A percentile compares a stretch with the other conserved stretches of the same genome.
phyloP scores from a whole-genome alignment of 2,797 vertebrate species.

The Semotilus atromaculatus region DNA sequence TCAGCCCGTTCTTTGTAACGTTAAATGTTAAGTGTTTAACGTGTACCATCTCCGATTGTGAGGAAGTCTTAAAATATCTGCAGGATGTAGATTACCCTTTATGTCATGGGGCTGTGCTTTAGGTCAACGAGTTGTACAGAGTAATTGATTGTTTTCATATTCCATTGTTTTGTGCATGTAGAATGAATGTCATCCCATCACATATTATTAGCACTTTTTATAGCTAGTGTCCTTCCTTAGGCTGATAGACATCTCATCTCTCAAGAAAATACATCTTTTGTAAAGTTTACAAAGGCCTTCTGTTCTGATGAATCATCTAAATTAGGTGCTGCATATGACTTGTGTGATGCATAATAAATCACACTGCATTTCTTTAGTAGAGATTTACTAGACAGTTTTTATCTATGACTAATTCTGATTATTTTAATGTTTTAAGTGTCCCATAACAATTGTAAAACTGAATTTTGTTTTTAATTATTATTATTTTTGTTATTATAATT shows the following conservation, averaged over 20 bases:
- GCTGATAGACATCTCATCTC: background rate
- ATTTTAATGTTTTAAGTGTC: background rate
- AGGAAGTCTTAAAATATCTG: constrained; percentile 43
- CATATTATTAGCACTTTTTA: background rate
- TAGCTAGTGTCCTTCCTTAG: background rate
- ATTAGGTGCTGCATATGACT: background rate
- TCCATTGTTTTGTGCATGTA: constrained; percentile 6
- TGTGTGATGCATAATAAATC: background rate
- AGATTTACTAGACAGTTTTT: background rate
- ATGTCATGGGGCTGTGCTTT: constrained; percentile 30
- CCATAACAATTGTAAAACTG: background rate
- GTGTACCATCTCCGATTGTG: constrained; percentile 2
- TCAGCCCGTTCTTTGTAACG: background rate
- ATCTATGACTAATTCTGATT: background rate
- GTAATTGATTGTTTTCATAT: background rate
- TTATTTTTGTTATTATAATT: background rate
- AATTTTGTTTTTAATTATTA: background rate
- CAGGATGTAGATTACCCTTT: constrained; percentile 32
- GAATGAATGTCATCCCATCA: background rate
- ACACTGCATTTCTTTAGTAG: background rate
- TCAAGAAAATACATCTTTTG: background rate
- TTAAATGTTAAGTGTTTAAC: background rate
- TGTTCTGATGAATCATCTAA: background rate
- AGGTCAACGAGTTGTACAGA: constrained; percentile 2
- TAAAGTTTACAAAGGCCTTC: constrained; percentile 14